Percentiles rank a stretch among this genome's conserved stretches.
Conservation (phyloP, 2,113 vertebrate species). For the Phoenicopterus ruber region DNA sequence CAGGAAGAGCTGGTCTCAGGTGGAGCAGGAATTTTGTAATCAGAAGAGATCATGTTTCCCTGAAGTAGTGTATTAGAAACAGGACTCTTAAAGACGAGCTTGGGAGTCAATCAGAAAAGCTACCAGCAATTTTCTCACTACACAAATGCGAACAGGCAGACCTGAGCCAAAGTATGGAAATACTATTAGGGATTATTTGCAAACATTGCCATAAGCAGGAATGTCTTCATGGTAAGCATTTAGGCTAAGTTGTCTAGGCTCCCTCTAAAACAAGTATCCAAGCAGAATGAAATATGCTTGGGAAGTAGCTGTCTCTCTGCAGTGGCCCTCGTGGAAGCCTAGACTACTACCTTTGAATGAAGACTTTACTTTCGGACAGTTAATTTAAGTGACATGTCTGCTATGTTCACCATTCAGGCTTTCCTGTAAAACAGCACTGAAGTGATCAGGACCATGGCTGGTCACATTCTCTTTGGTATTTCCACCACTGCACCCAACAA, state of each 20-base stretch:
- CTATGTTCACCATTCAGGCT: background rate
- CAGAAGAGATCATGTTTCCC: background rate
- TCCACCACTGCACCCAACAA: background rate
- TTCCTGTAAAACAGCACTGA: background rate
- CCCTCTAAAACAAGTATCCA: background rate
- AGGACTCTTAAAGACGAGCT: background rate
- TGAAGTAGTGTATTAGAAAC: background rate
- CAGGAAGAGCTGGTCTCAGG: rapidly evolving
- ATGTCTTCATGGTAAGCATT: background rate
- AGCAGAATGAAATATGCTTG: background rate
- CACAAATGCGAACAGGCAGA: background rate
- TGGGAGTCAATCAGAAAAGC: background rate
- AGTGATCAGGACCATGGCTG: background rate
- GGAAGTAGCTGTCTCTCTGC: background rate
- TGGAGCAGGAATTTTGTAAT: background rate
- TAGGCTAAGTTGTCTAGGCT: background rate
- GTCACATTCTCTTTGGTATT: background rate
- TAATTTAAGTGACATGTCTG: background rate
- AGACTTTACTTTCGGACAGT: background rate
- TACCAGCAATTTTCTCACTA: background rate
- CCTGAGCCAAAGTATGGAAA: background rate
- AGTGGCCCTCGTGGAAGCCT: background rate
- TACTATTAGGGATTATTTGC: background rate
- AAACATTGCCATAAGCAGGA: background rate
- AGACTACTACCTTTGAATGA: background rate